A percentile compares a stretch with the other conserved stretches of the same genome.
phyloP scores from a whole-genome alignment of 2,888 invertebrate species.

The Lepidocyrtinus sp. region DNA sequence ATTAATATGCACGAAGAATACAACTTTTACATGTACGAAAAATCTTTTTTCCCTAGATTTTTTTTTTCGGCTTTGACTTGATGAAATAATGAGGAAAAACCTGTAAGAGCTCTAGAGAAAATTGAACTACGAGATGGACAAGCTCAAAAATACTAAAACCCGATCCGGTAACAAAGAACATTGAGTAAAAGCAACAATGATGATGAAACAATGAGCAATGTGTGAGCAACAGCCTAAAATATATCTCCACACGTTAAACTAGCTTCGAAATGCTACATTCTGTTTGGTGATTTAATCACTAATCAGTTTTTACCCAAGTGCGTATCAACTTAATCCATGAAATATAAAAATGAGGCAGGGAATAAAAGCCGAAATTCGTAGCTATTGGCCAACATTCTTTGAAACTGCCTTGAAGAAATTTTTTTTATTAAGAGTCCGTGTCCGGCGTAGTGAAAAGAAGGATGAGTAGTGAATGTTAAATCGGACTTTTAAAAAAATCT shows the following conservation, averaged over 20 bases:
- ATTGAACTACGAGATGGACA: too few relatives aligned
- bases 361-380: too few relatives aligned
- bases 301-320: too few relatives aligned
- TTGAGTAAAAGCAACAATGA: slow-evolving; percentile 1
- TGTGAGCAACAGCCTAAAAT: slow-evolving; percentile 10
- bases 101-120: background rate
- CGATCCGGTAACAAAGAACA: background rate
- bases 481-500: background rate
- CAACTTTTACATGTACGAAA: background rate
- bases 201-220: background rate
- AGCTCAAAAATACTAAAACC: slow-evolving; percentile 5
- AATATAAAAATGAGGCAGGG: too few relatives aligned
- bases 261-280: slow-evolving; percentile 9
- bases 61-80: too few relatives aligned
- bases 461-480: too few relatives aligned
- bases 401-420: slow-evolving; percentile 9
- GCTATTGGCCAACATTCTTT: background rate
- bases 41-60: background rate
- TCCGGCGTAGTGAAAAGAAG: background rate
- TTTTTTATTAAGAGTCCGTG: too few relatives aligned
- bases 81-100: background rate
- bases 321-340: too few relatives aligned
- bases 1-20: background rate
- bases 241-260: slow-evolving; percentile 1
- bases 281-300: too few relatives aligned